Evolutionary conservation across 2,888 invertebrate species (phyloP), one percentile per base, ranked within the genome.

Genomic region (Watsonalla binaria): DNA sequence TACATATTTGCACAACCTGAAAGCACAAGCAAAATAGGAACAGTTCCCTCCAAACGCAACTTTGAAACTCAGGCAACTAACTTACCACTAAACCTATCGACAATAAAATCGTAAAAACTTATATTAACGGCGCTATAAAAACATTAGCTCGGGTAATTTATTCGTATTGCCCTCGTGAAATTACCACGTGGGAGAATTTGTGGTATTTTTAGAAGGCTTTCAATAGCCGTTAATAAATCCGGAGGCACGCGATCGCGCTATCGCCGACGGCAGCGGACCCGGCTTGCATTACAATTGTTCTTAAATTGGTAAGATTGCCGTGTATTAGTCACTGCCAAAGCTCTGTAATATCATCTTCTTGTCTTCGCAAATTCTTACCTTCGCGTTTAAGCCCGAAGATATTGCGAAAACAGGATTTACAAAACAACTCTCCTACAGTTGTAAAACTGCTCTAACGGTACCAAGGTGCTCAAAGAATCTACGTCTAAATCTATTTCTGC

Each of bases 61-160:
- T 42, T 11, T 11, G 5, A 11, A 11, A 49, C 14, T 37, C 14
- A 33, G 14, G 48, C 45, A 56, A 54, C 53, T 52, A 51, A 57
- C 50, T 55, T 52, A 24, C 52, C 51, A 49, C 56, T 54, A 53
- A 53, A 54, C 56, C 52, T 51, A 42, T 15, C 39, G 42, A 15
- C 37, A 49, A 13, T 15, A 14, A 15, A 37, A 49, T 14, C 37
- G 11, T 37, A 61, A 68, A 70, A 69, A 66, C 65, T 63, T 58
- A 62, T 56, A 60, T 59, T 64, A 64, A 67, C 63, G 61, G 63
- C 59, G 63, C 66, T 66, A 70, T 70, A 71, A 74, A 65, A 74
- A 70, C 73, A 75, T 76, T 71, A 70, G 66, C 60, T 55, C 58
- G 55, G 59, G 64, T 72, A 75, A 76, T 77, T 75, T 75, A 75